Percentiles rank a stretch among this genome's conserved stretches.
Conservation (phyloP, 2,797 vertebrate genomes). For the Naso thynnoides region DNA sequence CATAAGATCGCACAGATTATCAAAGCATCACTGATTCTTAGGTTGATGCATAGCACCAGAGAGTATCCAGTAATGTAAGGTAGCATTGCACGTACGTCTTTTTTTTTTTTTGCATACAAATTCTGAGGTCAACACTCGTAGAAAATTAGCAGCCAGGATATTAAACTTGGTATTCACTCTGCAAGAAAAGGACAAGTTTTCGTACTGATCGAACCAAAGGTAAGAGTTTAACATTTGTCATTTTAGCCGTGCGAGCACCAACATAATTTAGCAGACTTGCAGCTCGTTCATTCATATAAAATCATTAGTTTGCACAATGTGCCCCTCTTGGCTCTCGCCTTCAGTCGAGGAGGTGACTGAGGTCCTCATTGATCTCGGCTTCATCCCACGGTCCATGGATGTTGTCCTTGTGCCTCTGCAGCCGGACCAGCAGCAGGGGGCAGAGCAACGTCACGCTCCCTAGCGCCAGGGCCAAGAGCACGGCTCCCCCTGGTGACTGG, state of each 20-base stretch:
- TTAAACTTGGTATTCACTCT: conserved; percentile 19
- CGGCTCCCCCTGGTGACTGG: conserved; percentile 85
- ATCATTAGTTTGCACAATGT: background rate
- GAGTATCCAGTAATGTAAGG: conserved; percentile 12
- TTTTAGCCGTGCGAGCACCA: conserved; percentile 9
- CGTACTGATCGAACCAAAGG: conserved; percentile 5
- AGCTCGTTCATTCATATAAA: background rate
- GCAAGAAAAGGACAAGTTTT: conserved; percentile 5
- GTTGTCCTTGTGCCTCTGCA: conserved; percentile 97
- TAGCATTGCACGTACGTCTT: conserved; percentile 23
- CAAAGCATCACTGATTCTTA: conserved; percentile 22
- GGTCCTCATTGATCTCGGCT: conserved; percentile 96
- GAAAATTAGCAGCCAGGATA: conserved; percentile 39
- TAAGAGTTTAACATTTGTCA: conserved; percentile 8
- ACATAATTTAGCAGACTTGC: conserved; percentile 15
- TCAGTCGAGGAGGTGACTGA: conserved; percentile 88
- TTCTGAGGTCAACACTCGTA: conserved; percentile 20
- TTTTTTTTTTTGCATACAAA: no score
- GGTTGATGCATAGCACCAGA: conserved; percentile 13
- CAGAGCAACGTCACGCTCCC: conserved; percentile 89
- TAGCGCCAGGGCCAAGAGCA: conserved; percentile 88
- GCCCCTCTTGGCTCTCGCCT: conserved; percentile 2
- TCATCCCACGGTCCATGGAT: conserved; percentile 99
- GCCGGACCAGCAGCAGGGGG: conserved; percentile 90
- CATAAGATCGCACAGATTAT: conserved; percentile 2